Evolutionary conservation across 1,140 invertebrate genomes (phyloP), one percentile per base, ranked within the genome.

Genomic region (Protaetia brevitarsis): DNA sequence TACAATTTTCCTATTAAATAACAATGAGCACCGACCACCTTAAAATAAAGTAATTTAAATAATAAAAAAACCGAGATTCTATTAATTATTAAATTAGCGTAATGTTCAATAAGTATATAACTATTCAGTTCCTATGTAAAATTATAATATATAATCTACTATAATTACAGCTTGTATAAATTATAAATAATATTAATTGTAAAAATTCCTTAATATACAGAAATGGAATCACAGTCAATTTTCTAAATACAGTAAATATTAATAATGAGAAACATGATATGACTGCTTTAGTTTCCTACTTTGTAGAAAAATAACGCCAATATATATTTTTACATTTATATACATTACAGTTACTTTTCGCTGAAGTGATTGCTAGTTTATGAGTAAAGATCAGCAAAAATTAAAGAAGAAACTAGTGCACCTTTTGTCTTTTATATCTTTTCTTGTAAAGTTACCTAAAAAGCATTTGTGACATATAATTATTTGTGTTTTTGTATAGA

Each of bases 201-300:
- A 51, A 51, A 51, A 23, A 23, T 21, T 51, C 26, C 5, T 34
- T 51, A 51, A 51, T 23, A 23, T 51, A 51, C 11, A 10, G 21
- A 51, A 51, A 51, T 51, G 41, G 41, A 51, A 51, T 51, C 41
- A 51, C 41, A 51, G 41, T 51, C 41, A 51, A 51, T 51, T 51
- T 51, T 51, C 41, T 51, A 51, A n/a, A n/a, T n/a, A n/a, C n/a
- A n/a, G n/a, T 51, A 51, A 51, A 51, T 51, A 51, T 51, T 23
- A 51, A 23, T n/a, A n/a, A n/a, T 23, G 41, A 19, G 21, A 51
- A 51, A 51, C 19, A 51, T 36, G 34, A 36, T 51, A 51, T 51
- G 41, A 51, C 16, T 51, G 41, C 41, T 16, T 51, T 51, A 21
- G 26, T 51, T 51, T 19, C 16, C 41, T 51, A 51, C 41, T 19